phyloP scores from a whole-genome alignment of 2,797 vertebrate species.

The Poliocrania exsul region DNA sequence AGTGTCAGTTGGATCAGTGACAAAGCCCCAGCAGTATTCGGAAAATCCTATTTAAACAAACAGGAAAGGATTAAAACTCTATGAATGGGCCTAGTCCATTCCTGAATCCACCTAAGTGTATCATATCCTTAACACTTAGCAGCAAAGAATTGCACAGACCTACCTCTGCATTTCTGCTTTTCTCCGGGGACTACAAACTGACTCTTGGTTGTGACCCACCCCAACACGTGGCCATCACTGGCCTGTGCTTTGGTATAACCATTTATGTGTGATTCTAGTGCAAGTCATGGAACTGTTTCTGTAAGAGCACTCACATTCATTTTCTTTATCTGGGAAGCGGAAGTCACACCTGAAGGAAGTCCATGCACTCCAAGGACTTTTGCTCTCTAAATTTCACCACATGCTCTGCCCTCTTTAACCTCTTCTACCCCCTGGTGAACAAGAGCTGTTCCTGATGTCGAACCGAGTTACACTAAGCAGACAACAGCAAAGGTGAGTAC shows the following conservation, averaged over 20 bases:
- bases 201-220: not conserved
- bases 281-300: not conserved
- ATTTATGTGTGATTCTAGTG: accelerated
- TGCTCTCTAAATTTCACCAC: not conserved
- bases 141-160: not conserved
- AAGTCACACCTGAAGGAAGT: not conserved
- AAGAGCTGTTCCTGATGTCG: not conserved
- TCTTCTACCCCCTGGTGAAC: not conserved
- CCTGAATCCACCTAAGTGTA: not conserved
- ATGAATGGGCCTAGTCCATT: not conserved
- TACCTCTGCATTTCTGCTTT: not conserved
- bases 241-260: not conserved
- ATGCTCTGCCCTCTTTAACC: not conserved
- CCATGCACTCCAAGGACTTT: not conserved
- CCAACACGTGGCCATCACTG: accelerated
- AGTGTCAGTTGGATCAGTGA: not conserved
- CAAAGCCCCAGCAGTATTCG: not conserved
- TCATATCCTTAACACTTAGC: not conserved
- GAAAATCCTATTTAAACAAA: not conserved
- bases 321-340: not conserved
- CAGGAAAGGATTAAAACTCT: not conserved
- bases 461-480: not conserved
- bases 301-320: not conserved
- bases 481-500: not conserved
- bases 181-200: not conserved